phyloP scores from a whole-genome alignment of 2,797 vertebrate genomes.

The Picus viridis region DNA sequence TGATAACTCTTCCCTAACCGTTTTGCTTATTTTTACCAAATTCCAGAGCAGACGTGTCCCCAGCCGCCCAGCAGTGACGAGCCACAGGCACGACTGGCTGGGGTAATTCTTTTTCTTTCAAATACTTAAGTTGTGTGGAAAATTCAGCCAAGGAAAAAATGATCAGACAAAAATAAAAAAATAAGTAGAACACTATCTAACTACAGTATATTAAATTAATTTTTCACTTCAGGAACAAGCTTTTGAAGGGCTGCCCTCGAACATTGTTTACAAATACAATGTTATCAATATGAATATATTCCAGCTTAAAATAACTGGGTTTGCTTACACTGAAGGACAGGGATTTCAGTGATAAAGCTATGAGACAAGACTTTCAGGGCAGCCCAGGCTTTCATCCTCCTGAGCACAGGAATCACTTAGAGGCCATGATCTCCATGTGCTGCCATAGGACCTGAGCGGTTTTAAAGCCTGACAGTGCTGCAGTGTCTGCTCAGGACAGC shows the following conservation, averaged over 20 bases:
- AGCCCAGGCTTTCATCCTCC: neutral
- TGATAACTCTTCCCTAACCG: neutral
- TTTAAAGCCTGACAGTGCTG: neutral
- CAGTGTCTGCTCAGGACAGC: neutral
- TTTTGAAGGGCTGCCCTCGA: neutral
- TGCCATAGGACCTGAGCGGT: neutral
- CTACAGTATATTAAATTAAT: neutral
- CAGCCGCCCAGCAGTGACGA: neutral
- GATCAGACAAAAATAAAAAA: neutral
- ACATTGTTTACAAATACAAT: neutral
- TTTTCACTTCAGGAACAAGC: neutral
- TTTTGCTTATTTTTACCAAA: neutral
- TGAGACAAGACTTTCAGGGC: neutral
- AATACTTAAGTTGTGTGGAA: slow-evolving; percentile 22
- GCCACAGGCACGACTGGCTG: neutral
- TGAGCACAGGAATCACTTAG: neutral
- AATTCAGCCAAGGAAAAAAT: slow-evolving; percentile 5
- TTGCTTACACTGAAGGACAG: neutral
- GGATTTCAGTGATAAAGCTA: neutral
- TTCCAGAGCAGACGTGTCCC: neutral
- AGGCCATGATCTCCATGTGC: neutral
- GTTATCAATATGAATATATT: neutral
- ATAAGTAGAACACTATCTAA: neutral
- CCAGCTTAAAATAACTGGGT: neutral
- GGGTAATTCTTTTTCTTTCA: neutral